Conservation (phyloP, 2,113 vertebrate genomes). For the Oncorhynchus mykiss region DNA sequence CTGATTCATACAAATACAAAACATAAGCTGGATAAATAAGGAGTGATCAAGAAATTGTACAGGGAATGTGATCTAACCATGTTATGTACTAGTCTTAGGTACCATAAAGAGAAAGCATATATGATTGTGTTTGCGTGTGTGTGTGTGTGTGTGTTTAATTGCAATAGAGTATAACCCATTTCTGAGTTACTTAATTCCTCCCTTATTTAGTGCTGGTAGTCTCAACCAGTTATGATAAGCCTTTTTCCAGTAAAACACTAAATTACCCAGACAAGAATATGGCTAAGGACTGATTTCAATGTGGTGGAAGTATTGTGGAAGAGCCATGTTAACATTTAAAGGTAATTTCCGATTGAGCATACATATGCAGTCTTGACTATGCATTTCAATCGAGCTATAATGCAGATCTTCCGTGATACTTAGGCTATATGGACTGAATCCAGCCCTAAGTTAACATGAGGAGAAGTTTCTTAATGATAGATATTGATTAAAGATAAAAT, state of each 20-base stretch:
- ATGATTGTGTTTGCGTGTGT: neutral
- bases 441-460: neutral
- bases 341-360: no score
- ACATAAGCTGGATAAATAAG: no score
- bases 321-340: no score
- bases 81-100: neutral
- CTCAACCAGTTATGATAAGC: neutral
- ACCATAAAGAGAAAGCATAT: neutral
- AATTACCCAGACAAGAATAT: neutral
- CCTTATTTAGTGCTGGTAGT: neutral
- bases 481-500: no score
- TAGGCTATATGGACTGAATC: no score
- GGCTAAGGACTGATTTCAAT: no score
- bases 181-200: neutral
- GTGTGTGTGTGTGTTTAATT: neutral
- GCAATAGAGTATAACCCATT: neutral
- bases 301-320: no score
- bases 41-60: no score
- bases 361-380: no score
- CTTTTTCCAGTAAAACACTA: neutral
- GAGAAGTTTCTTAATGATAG: neutral
- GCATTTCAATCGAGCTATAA: no score
- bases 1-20: conserved; percentile 41
- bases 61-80: no score
- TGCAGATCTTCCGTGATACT: no score